Evolutionary conservation across 2,888 invertebrate genomes (phyloP), one percentile per base, ranked within the genome.

Genomic region (Alitta virens): DNA sequence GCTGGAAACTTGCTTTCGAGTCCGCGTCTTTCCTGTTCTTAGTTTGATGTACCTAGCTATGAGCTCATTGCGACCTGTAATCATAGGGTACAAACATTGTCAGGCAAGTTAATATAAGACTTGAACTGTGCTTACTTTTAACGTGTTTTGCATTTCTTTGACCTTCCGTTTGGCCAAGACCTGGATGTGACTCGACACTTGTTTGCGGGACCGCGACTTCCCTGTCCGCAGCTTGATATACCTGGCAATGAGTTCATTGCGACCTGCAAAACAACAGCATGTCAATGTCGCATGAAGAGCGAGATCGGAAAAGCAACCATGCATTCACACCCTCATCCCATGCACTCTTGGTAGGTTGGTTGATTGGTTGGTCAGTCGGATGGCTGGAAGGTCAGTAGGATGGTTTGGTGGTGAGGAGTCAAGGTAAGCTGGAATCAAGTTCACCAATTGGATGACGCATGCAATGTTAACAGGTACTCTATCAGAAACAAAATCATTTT

Each of bases 21-120:
- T 98, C 83, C 99, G 90, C 85, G 98, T 98, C 85, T 99, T 99
- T 72, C 99, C 99, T 75, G 99, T 99, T 78, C 99, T 89, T 82
- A 99, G 87, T 87, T 99, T 99, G 84, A 99, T 99, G 86, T 99
- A 99, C 81, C 99, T 89, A 76, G 99, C 99, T 86, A 99, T 99
- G 83, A 99, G 86, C 88, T 99, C 99, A 87, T 99, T 99, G 77
- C 99, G 91, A 82, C 99, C 99, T 71, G 61, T 21, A 58, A 63
- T 33, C 38, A 59, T 18, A 49, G 21, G 49, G 49, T 21, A 18
- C 49, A 49, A 49, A 23, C 23, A 49, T 18, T 21, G 49, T 23
- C 23, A 49, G 49, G 49, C 18, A 7, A 7, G 49, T 24, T 12
- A 54, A 33, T 18, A 33, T n/a, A 33, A 54, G n/a, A 27, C 33